A percentile compares a stretch with the other conserved stretches of the same genome.
These are phyloP conservation scores for cat (Felis catus) DNA, from an alignment of 2,113 vertebrate species.

Conservation along the genomic window F.catus_Fca126_mat1.0 CM031422.1:2151501-2152000, in stretches of 20 bases:
- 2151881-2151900: neutral
- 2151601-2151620: no score
- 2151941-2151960: neutral
- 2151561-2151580: no score
- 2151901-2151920: neutral
- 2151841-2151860: neutral
- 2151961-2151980: neutral
- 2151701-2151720: no score
- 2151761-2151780: neutral
- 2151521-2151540: no score
- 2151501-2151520: no score
- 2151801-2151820: neutral
- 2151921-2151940: neutral
- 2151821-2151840: neutral
- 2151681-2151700: no score
- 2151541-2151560: no score
- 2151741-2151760: neutral
- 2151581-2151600: no score
- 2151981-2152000: neutral
- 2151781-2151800: neutral
- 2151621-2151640: no score
- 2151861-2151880: neutral
- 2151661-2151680: no score
- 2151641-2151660: no score
- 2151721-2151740: neutral